A percentile compares a stretch with the other conserved stretches of the same genome.
Conservation (phyloP, 1,140 invertebrate species). For the Drosophila virilis region DNA sequence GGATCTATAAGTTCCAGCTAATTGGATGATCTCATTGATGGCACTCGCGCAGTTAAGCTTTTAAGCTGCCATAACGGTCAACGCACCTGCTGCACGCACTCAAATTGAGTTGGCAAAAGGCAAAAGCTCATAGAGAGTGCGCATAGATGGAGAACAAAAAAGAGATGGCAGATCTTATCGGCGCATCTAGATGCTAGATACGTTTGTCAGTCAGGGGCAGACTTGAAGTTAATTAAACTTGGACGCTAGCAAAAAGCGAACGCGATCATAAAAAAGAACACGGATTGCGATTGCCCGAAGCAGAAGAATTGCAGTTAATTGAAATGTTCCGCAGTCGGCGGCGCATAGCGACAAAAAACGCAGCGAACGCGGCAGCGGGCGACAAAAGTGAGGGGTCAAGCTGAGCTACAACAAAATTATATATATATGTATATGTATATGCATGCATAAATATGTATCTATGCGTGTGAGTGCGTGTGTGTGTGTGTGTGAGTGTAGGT, state of each 20-base stretch:
- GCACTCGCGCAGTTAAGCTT: constrained; percentile 20
- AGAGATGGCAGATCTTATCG: constrained; percentile 69
- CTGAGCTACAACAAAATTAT: constrained; percentile 41
- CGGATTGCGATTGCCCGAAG: constrained; percentile 61
- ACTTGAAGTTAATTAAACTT: constrained; percentile 78
- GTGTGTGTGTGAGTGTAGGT: constrained; percentile 27
- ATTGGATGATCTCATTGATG: constrained; percentile 41
- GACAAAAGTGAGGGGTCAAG: constrained; percentile 69
- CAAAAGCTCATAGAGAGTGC: constrained; percentile 23
- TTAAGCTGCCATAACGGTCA: constrained; percentile 47
- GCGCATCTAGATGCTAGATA: constrained; percentile 70
- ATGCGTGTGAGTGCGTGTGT: constrained; percentile 2
- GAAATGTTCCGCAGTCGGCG: constrained; percentile 73
- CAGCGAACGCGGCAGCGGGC: constrained; percentile 30
- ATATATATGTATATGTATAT: background rate
- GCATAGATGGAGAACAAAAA: background rate
- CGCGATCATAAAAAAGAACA: constrained; percentile 60
- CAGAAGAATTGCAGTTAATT: constrained; percentile 83
- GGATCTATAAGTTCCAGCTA: constrained; percentile 19
- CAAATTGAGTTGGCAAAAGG: constrained; percentile 61
- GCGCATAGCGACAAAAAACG: constrained; percentile 72
- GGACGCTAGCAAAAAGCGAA: constrained; percentile 38
- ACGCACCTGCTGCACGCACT: constrained; percentile 56
- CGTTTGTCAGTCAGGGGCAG: constrained; percentile 68
- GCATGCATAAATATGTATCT: constrained; percentile 1